Conservation (phyloP, 1,140 invertebrate species). For the Drosophila micromelanica region DNA sequence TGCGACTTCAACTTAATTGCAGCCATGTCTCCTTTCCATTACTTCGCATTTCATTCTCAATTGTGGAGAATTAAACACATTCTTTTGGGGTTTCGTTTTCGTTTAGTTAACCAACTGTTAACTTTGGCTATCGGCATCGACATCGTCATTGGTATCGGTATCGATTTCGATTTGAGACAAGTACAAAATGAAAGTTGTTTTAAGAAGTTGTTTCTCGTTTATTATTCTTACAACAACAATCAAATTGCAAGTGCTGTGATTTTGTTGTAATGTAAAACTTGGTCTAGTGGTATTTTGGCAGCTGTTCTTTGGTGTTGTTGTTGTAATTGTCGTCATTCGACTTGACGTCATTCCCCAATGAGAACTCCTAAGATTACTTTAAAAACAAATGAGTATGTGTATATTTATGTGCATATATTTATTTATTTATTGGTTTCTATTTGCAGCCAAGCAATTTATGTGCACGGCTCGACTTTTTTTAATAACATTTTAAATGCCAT, state of each 20-base stretch:
- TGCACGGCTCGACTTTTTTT: slow-evolving; percentile 66
- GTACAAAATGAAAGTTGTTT: slow-evolving; percentile 80
- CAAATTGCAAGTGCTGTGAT: slow-evolving; percentile 51
- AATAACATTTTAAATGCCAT: slow-evolving; percentile 81
- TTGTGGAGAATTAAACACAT: slow-evolving; percentile 69
- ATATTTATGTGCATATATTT: slow-evolving; percentile 27
- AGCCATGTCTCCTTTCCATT: slow-evolving; percentile 26
- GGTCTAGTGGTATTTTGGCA: slow-evolving; percentile 68
- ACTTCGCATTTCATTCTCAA: slow-evolving; percentile 44
- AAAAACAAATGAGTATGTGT: slow-evolving; percentile 8
- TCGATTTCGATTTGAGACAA: slow-evolving; percentile 21
- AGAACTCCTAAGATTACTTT: slow-evolving; percentile 22
- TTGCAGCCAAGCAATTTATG: slow-evolving; percentile 71
- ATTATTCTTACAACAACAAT: slow-evolving; percentile 65
- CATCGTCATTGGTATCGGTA: slow-evolving; percentile 6
- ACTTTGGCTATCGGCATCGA: slow-evolving; percentile 17
- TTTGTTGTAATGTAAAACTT: slow-evolving; percentile 48
- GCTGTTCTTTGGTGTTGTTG: slow-evolving; percentile 13
- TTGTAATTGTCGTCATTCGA: slow-evolving; percentile 14
- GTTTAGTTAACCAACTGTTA: slow-evolving; percentile 5
- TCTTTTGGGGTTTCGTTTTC: slow-evolving; percentile 52
- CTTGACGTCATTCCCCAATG: slow-evolving; percentile 62
- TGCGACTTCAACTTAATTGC: slow-evolving; percentile 80
- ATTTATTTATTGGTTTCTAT: slow-evolving; percentile 62
- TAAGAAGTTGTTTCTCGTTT: slow-evolving; percentile 78